Conservation (phyloP, 2,888 invertebrate species). For the Plusia festucae region DNA sequence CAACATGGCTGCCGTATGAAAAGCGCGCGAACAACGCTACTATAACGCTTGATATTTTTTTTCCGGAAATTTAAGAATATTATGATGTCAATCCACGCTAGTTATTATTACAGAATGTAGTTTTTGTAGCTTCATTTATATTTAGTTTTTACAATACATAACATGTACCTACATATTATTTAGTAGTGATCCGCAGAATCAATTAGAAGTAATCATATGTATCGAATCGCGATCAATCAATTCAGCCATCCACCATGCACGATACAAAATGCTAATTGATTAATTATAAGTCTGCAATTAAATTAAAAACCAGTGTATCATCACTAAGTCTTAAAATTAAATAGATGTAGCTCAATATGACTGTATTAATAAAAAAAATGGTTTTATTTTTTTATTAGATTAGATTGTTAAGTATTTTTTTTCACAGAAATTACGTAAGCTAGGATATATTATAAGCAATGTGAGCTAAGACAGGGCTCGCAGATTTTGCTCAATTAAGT, state of each 20-base stretch:
- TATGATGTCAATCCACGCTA: neutral
- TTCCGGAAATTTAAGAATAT: slow-evolving; percentile 25
- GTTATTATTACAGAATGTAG: neutral
- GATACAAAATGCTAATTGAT: slow-evolving; percentile 22
- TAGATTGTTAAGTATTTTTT: too few species aligned
- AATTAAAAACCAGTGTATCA: slow-evolving; percentile 19
- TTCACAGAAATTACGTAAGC: too few species aligned
- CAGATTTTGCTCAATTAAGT: slow-evolving; percentile 40
- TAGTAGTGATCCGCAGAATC: slow-evolving; percentile 19
- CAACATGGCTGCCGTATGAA: slow-evolving; percentile 70
- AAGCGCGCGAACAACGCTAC: slow-evolving; percentile 58
- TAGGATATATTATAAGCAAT: slow-evolving; percentile 3
- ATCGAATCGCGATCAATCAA: slow-evolving; percentile 30
- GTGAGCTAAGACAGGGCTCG: slow-evolving; percentile 25
- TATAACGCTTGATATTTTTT: slow-evolving; percentile 25
- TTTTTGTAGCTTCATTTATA: neutral
- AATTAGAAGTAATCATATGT: slow-evolving; percentile 18
- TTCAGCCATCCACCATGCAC: slow-evolving; percentile 9
- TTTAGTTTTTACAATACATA: slow-evolving; percentile 1
- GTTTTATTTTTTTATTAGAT: neutral
- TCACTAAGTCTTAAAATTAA: slow-evolving; percentile 23
- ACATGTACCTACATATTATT: neutral
- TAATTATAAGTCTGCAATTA: slow-evolving; percentile 12
- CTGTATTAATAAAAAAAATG: slow-evolving; percentile 15
- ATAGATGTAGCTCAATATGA: slow-evolving; percentile 9